A percentile compares a stretch with the other conserved stretches of the same genome.
Evolutionary conservation across 2,888 invertebrate species (phyloP).

Genomic region (Nemurella pictetii): DNA sequence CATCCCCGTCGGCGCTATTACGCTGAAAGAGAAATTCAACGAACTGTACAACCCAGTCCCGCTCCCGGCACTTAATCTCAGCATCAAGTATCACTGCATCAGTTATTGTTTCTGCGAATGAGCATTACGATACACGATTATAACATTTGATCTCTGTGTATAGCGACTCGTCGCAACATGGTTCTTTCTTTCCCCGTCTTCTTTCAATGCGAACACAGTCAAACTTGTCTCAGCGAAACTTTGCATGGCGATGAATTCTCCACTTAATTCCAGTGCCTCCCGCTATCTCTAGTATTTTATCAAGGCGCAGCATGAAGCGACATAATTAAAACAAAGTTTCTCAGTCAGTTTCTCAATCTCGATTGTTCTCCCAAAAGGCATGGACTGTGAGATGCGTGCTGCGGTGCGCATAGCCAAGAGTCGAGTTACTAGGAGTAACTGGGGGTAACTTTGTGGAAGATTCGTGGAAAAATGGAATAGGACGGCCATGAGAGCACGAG

Average conservation of each 20-base stretch:
- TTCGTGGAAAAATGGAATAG: too few species aligned
- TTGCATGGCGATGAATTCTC: background rate
- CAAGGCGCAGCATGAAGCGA: background rate
- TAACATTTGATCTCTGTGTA: background rate
- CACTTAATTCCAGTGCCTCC: background rate
- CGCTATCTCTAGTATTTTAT: background rate
- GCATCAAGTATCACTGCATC: background rate
- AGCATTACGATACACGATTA: background rate
- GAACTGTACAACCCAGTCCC: background rate
- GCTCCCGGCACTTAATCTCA: background rate
- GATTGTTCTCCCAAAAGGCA: background rate
- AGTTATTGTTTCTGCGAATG: background rate
- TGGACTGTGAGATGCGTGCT: too few species aligned
- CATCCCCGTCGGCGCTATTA: background rate
- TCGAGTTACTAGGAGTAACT: background rate
- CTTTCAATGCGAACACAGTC: background rate
- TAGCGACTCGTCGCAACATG: too few species aligned
- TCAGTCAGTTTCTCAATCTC: background rate
- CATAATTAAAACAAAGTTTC: background rate
- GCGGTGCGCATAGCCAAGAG: too few species aligned
- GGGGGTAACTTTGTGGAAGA: background rate
- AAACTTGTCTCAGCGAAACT: background rate
- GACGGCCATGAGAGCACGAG: too few species aligned
- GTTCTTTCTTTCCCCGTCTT: background rate
- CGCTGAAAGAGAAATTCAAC: background rate